Conservation (phyloP, 2,888 invertebrate species). For the Agrochola circellaris region DNA sequence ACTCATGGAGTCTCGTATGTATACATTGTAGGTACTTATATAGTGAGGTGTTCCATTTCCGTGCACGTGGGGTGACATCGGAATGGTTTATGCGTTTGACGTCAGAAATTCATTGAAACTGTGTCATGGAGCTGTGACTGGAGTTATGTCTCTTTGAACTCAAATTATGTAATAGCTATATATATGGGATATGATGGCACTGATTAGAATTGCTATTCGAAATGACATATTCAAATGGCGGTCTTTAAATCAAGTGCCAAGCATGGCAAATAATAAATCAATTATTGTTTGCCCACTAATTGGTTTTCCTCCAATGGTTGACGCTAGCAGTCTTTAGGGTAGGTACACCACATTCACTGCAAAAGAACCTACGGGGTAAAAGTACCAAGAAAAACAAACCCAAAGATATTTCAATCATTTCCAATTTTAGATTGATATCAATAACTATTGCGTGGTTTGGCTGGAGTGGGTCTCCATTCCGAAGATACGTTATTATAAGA, state of each 20-base stretch:
- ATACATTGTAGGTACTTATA: conserved; percentile 30
- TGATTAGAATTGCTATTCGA: background rate
- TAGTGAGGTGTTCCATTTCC: conserved; percentile 35
- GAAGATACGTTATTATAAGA: conserved; percentile 3
- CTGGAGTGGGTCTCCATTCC: conserved; percentile 4
- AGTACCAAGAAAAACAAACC: background rate
- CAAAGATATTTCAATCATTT: conserved; percentile 9
- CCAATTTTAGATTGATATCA: conserved; percentile 28
- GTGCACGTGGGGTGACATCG: conserved; percentile 28
- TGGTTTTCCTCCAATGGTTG: background rate
- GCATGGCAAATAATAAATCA: background rate
- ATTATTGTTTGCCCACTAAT: background rate
- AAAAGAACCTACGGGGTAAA: background rate
- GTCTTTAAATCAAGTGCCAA: background rate
- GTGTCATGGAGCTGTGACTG: conserved; percentile 41
- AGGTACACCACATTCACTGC: background rate
- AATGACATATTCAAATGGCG: background rate
- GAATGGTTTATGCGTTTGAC: conserved; percentile 40
- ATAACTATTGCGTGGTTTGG: conserved; percentile 16
- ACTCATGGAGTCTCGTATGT: conserved; percentile 24
- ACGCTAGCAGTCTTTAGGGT: background rate
- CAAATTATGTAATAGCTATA: conserved; percentile 14
- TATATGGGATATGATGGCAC: background rate
- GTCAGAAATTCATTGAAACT: conserved; percentile 52
- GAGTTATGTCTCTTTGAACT: conserved; percentile 15